These are phyloP conservation scores for Leptinotarsa tumamoca DNA, from an alignment of 2,888 invertebrate genomes.

Conservation along the genomic window DNA sequence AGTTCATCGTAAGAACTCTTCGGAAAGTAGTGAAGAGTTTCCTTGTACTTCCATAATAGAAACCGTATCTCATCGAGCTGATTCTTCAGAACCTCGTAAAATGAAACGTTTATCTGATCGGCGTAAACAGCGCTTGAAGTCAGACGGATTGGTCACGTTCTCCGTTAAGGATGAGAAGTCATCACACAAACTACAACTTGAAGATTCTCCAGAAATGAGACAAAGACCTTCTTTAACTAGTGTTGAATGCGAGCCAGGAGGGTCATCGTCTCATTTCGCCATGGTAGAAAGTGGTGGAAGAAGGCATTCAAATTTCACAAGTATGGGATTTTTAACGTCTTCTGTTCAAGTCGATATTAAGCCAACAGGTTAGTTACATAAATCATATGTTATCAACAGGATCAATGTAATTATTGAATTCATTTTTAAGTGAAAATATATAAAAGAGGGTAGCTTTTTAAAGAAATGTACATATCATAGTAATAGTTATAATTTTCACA, in stretches of 20 bases:
- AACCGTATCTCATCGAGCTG: slow-evolving; percentile 56
- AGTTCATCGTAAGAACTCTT: slow-evolving; percentile 92
- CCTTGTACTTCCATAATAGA: slow-evolving; percentile 72
- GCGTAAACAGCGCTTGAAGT: slow-evolving; percentile 56
- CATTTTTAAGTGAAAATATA: no score
- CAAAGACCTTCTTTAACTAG: slow-evolving; percentile 63
- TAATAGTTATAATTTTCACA: not conserved
- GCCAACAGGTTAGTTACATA: slow-evolving; percentile 61
- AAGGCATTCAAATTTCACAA: slow-evolving; percentile 74
- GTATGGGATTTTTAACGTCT: slow-evolving; percentile 68
- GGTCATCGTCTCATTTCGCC: slow-evolving; percentile 53
- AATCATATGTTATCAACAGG: no score
- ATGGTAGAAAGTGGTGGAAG: slow-evolving; percentile 53
- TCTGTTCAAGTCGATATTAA: slow-evolving; percentile 65
- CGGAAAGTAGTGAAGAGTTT: slow-evolving; percentile 81
- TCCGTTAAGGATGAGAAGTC: slow-evolving; percentile 65
- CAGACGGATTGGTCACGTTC: slow-evolving; percentile 62
- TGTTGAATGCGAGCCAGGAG: slow-evolving; percentile 62
- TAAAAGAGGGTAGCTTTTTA: no score
- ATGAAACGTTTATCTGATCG: slow-evolving; percentile 36
- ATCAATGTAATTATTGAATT: no score
- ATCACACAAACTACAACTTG: slow-evolving; percentile 62
- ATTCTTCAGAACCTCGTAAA: slow-evolving; percentile 41
- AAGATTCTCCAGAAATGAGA: slow-evolving; percentile 68
- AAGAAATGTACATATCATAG: no score